phyloP scores from a whole-genome alignment of 2,797 vertebrate genomes.

The Loriculus beryllinus region DNA sequence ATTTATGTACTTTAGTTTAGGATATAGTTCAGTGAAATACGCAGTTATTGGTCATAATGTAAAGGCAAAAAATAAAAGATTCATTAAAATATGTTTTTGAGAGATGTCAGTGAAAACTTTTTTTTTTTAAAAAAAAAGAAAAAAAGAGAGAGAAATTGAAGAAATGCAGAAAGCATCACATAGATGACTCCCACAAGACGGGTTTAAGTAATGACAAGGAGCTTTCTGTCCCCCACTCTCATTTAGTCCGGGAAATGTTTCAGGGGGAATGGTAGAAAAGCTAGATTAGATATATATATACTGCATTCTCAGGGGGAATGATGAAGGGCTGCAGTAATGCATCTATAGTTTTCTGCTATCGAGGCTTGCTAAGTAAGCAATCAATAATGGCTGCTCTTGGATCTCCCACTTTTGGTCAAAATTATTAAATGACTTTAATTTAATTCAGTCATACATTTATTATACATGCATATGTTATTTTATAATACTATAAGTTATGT shows the following conservation, averaged over 20 bases:
- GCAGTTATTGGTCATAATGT: not conserved
- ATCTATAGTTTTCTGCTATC: not conserved
- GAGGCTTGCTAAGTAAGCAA: not conserved
- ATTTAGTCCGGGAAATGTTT: not conserved
- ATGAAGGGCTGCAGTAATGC: not conserved
- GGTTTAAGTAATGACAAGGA: not conserved
- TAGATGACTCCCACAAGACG: not conserved
- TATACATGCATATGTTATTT: not conserved
- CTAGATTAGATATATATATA: not conserved
- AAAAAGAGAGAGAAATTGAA: not conserved
- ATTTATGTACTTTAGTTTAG: not conserved
- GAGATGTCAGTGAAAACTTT: not conserved
- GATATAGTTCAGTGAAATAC: not conserved
- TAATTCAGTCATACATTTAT: not conserved
- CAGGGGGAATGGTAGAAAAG: not conserved
- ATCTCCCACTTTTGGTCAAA: not conserved
- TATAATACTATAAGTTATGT: not conserved
- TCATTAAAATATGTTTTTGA: not conserved
- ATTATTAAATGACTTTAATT: not conserved
- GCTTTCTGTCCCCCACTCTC: accelerated
- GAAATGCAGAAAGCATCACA: not conserved
- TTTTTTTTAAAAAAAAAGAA: not conserved
- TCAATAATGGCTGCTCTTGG: not conserved
- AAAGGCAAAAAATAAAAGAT: not conserved
- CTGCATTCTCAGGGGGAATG: not conserved